These are phyloP conservation scores for Trissolcus japonicus DNA, from an alignment of 2,888 invertebrate genomes.

Conservation along the genomic window DNA sequence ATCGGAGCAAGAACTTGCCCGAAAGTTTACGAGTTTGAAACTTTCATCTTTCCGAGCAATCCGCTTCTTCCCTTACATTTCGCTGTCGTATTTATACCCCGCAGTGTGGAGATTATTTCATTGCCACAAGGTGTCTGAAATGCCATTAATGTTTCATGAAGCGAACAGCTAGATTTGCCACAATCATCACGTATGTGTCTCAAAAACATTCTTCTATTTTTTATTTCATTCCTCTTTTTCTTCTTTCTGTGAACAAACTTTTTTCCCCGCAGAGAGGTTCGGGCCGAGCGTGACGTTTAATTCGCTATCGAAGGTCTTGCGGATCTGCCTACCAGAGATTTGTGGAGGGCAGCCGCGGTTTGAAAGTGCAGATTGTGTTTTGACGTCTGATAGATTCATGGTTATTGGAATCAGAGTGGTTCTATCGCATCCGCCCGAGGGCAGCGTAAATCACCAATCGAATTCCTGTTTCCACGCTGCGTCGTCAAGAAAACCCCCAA, in stretches of 20 bases:
- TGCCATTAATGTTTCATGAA: slow-evolving; percentile 57
- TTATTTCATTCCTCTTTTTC: slow-evolving; percentile 1
- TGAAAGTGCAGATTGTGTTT: slow-evolving; percentile 82
- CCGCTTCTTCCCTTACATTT: slow-evolving; percentile 60
- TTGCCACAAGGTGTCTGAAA: slow-evolving; percentile 57
- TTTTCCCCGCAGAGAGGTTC: not conserved
- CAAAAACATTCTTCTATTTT: slow-evolving; percentile 33
- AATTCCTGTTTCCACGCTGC: slow-evolving; percentile 61
- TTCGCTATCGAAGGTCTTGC: slow-evolving; percentile 62
- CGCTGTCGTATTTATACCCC: slow-evolving; percentile 50
- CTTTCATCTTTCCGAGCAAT: slow-evolving; percentile 66
- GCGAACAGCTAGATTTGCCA: slow-evolving; percentile 48
- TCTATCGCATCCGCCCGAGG: slow-evolving; percentile 67
- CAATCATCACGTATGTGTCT: slow-evolving; percentile 46
- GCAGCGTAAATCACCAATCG: slow-evolving; percentile 68
- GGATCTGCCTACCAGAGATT: slow-evolving; percentile 67
- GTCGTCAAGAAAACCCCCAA: slow-evolving; percentile 43
- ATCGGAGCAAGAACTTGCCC: slow-evolving; percentile 66
- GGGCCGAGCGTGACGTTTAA: slow-evolving; percentile 29
- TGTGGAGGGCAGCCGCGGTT: slow-evolving; percentile 73
- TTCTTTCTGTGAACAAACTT: not conserved
- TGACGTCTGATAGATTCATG: slow-evolving; percentile 88
- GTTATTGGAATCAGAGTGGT: slow-evolving; percentile 83
- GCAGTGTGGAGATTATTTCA: slow-evolving; percentile 56
- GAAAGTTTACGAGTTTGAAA: slow-evolving; percentile 69